phyloP scores from a whole-genome alignment of 2,888 invertebrate species.

The Dryococelus australis region DNA sequence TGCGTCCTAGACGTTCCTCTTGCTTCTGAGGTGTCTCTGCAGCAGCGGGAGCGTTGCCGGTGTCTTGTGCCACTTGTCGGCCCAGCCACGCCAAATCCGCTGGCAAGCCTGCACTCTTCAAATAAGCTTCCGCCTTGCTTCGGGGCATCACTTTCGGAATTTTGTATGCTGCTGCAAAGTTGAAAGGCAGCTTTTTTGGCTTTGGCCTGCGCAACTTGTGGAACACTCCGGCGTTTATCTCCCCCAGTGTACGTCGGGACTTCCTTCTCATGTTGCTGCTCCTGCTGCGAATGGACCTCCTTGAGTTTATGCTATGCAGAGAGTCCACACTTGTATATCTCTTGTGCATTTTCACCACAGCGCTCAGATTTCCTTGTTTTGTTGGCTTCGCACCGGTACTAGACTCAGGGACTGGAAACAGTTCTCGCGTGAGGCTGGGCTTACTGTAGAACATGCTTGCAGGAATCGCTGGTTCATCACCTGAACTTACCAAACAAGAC shows the following conservation, averaged over 20 bases:
- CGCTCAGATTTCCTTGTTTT: background rate
- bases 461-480: background rate
- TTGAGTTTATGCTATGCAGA: background rate
- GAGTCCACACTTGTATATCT: slow-evolving; percentile 49
- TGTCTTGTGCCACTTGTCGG: background rate
- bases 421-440: slow-evolving; percentile 45
- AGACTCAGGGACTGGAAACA: slow-evolving; percentile 32
- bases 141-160: slow-evolving; percentile 52
- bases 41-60: background rate
- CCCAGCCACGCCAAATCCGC: background rate
- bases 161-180: slow-evolving; percentile 48
- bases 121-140: slow-evolving; percentile 30
- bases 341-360: slow-evolving; percentile 41
- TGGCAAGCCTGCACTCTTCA: slow-evolving; percentile 19
- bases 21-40: slow-evolving; percentile 4
- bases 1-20: background rate
- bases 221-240: slow-evolving; percentile 72
- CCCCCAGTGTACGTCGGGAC: slow-evolving; percentile 60
- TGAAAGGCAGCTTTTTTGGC: slow-evolving; percentile 54
- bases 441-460: slow-evolving; percentile 63
- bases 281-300: slow-evolving; percentile 50
- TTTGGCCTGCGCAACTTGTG: slow-evolving; percentile 72
- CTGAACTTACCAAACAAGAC: background rate
- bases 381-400: slow-evolving; percentile 24
- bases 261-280: slow-evolving; percentile 55